Evolutionary conservation across 1,140 invertebrate genomes (phyloP).

Genomic region (Drosophila baimaii): DNA sequence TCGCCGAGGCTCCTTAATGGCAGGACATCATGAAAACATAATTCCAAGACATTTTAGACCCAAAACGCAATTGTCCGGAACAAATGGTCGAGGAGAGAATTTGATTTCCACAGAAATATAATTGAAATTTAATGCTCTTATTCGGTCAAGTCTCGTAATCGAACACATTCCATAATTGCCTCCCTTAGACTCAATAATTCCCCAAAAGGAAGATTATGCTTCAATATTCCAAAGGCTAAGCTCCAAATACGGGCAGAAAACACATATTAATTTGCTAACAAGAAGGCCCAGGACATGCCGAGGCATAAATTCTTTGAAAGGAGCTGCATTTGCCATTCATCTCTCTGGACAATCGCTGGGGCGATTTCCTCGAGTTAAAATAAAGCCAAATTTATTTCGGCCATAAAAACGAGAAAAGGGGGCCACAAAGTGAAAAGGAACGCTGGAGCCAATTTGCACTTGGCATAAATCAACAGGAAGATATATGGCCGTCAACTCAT

Average conservation of each 20-base stretch:
- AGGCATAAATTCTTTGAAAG: not conserved
- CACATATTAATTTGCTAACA: not conserved
- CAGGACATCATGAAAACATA: slow-evolving; percentile 27
- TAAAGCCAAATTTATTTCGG: slow-evolving; percentile 42
- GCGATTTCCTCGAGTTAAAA: slow-evolving; percentile 20
- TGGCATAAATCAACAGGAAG: slow-evolving; percentile 67
- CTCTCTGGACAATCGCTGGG: slow-evolving; percentile 5
- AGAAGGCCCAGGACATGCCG: not conserved
- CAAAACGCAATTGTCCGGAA: slow-evolving; percentile 16
- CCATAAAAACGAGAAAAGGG: slow-evolving; percentile 30
- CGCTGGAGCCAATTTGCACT: slow-evolving; percentile 55
- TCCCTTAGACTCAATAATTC: not conserved
- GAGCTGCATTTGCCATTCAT: slow-evolving; percentile 13
- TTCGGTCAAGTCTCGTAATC: not conserved
- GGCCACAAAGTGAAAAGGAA: slow-evolving; percentile 5
- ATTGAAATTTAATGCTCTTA: not conserved
- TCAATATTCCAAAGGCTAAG: not conserved
- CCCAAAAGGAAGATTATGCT: too few species aligned
- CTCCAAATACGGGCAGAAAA: not conserved
- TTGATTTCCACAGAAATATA: not conserved
- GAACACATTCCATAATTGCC: not conserved
- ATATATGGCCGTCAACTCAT: slow-evolving; percentile 51
- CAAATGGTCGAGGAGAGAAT: not conserved
- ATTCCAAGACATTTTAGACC: slow-evolving; percentile 6
- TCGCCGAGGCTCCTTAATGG: slow-evolving; percentile 17